Conservation (phyloP, 2,113 vertebrate species). For the Dipodomys stephensi region DNA sequence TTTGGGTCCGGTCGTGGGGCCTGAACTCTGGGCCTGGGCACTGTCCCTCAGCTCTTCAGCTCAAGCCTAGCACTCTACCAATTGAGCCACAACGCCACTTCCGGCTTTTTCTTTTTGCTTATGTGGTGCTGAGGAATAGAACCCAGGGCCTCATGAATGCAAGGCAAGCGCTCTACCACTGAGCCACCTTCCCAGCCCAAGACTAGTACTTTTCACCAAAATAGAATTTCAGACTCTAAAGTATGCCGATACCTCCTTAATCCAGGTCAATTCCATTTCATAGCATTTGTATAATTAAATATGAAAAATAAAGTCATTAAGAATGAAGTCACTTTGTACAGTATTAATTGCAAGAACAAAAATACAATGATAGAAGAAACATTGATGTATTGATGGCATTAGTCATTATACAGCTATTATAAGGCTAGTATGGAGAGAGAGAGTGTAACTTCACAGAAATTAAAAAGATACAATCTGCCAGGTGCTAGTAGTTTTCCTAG, state of each 20-base stretch:
- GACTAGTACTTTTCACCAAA: not conserved
- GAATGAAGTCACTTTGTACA: constrained; percentile 1
- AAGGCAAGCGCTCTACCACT: no score
- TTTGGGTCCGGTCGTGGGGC: no score
- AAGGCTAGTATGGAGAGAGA: not conserved
- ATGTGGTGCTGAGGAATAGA: no score
- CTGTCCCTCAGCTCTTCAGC: no score
- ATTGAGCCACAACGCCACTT: no score
- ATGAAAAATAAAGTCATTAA: not conserved
- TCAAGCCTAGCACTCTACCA: no score
- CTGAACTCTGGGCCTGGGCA: no score
- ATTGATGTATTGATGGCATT: not conserved
- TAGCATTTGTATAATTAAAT: constrained; percentile 10
- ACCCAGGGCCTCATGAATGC: no score
- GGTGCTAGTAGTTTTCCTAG: no score
- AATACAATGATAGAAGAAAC: not conserved
- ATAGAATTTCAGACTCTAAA: not conserved
- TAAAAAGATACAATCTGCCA: no score
- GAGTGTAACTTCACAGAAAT: not conserved
- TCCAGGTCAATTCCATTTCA: not conserved
- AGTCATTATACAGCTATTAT: not conserved
- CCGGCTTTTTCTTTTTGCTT: no score
- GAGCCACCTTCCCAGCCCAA: not conserved
- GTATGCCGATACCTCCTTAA: not conserved
- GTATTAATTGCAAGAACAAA: constrained; percentile 22